These are phyloP conservation scores for Thaumatotibia leucotreta DNA, from an alignment of 1,140 invertebrate species.

Conservation along the genomic window DNA sequence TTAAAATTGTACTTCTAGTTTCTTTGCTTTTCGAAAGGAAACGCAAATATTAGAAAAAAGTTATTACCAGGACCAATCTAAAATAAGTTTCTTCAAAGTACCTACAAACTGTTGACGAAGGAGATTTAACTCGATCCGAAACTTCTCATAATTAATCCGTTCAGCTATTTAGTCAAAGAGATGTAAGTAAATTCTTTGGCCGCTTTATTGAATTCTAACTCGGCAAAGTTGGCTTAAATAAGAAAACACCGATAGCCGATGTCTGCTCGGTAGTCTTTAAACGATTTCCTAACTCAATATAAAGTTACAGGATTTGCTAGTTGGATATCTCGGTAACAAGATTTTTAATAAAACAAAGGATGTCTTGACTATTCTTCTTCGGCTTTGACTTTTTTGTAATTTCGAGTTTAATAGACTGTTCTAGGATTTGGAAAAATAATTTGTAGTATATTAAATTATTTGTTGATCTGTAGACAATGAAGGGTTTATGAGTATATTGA, in stretches of 20 bases:
- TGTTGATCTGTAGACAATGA: not conserved
- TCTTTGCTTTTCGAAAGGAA: not conserved
- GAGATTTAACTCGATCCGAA: conserved; percentile 42
- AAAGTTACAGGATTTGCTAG: conserved; percentile 43
- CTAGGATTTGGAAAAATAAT: not conserved
- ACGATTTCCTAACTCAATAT: conserved; percentile 50
- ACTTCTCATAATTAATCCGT: conserved; percentile 66
- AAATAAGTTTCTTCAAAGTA: not conserved
- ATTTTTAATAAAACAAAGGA: conserved; percentile 19
- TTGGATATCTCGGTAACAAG: conserved; percentile 22
- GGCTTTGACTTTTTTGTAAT: not conserved
- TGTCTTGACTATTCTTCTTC: not conserved
- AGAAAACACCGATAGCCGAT: conserved; percentile 55
- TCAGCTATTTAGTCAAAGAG: conserved; percentile 68
- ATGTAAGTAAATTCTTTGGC: conserved; percentile 53
- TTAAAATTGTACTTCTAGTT: not conserved
- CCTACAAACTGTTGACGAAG: not conserved
- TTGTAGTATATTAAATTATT: not conserved
- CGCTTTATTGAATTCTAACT: conserved; percentile 64
- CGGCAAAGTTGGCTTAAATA: conserved; percentile 59
- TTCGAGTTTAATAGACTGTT: not conserved
- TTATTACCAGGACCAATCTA: not conserved
- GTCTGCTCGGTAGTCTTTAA: conserved; percentile 45
- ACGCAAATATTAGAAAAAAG: not conserved
- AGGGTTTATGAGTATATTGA: too few relatives aligned